Base-by-base conservation (phyloP, 2,797 vertebrate genomes). In the Artibeus lituratus region DNA sequence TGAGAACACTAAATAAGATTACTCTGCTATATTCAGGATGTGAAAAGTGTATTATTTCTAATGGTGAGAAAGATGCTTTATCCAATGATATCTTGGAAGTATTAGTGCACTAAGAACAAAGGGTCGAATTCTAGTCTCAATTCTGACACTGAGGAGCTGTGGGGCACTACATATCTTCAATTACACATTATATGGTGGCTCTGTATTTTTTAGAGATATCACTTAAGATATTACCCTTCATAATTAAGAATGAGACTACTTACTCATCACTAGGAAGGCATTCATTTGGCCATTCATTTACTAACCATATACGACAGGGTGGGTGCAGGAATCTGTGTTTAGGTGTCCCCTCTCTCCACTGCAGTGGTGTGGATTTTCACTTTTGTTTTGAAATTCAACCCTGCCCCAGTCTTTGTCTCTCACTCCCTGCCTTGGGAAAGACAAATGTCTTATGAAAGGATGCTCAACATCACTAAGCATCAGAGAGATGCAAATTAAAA, bases 11-110 rank as follows among this genome's bases (percentile, higher is more conserved):
- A 74, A 87, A 39, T 57, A 49, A 91, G 67, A 88, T 22, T 81
- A 26, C 14, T 65, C 35, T 65, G 29, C 53, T 82, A 22, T 82
- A 90, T 74, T 96, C 51, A 94, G 62, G 12, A 93, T 82, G 7
- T 85, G 39, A 94, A 94, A 94, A 87, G 86, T 90, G 42, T 82
- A 32, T 35, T 84, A 84, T 77, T 93, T 93, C 59, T 72, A 81
- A n/a, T 94, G 57, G n/a, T 44, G 42, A 93, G 80, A 93, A 65
- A 81, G 73, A 80, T 92, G 29, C 3, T 92, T 90, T 92, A 72
- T 87, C n/a, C 22, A 67, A 22, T 94, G 80, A 77, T n/a, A 51
- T 44, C 47, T 11, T 76, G n/a, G 29, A 85, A 89, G 69, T 70
- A 37, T 78, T 59, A 73, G 81, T 87, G 82, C 24, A 87, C 12